Evolutionary conservation across 2,888 invertebrate species (phyloP), one percentile per base, ranked within the genome.

Genomic region (Esperia sulphurella): DNA sequence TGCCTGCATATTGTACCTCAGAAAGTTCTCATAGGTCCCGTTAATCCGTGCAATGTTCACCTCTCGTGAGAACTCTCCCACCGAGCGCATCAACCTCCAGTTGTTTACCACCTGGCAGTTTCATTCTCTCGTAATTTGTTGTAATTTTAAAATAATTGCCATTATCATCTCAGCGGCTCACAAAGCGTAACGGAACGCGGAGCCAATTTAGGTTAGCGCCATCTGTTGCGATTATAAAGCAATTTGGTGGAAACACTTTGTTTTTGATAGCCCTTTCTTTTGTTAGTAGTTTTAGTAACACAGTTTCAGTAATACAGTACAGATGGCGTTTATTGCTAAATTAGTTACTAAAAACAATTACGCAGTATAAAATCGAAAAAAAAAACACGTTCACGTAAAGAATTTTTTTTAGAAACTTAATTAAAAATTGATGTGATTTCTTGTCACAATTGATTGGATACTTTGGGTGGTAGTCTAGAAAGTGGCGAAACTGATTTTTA

Each of bases 11-110:
- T 7, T 14, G 41, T 41, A 7, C 13, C 41, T 41, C 28, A n/a
- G n/a, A 28, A 8, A 37, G 37, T 41, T 47, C 47, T 47, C 49
- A 52, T 40, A 45, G 39, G 50, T 64, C 46, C 69, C 71, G 71
- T 68, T 71, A 60, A 9, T 43, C n/a, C 40, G 31, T 52, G 49
- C 43, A 44, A 46, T 52, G 53, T 43, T 57, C 45, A 45, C 42
- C 40, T 54, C 40, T 55, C 73, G 75, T 52, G 74, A 75, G 68
- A 52, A 49, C 71, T 75, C 75, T 59, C 74, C 71, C 59, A 4
- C n/a, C n/a, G n/a, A 38, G 21, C 10, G 12, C 41, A 12, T 39
- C 30, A 13, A 45, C 12, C 37, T 37, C 37, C 28, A 39, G 29
- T 39, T 12, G 8, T 35, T 12, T 33, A 31, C 31, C 13, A 31